These are phyloP conservation scores for Mola mola DNA, from an alignment of 2,113 vertebrate species.

Conservation along the genomic window DNA sequence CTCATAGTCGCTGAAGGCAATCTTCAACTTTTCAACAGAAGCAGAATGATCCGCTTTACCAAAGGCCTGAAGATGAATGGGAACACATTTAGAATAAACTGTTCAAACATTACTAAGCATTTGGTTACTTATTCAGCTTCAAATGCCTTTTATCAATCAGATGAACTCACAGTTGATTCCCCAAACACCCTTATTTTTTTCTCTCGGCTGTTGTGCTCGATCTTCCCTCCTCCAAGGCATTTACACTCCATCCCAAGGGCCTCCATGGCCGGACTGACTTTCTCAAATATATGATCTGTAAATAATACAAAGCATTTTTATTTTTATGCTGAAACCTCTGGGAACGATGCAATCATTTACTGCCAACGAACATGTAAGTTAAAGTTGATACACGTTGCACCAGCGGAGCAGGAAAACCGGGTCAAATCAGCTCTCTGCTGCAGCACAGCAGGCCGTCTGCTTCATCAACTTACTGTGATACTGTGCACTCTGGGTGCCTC, in stretches of 20 bases:
- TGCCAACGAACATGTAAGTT: too few relatives aligned
- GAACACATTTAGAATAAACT: background rate
- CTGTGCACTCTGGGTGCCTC: conserved; percentile 87
- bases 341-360: too few relatives aligned
- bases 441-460: too few relatives aligned
- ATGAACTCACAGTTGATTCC: conserved; percentile 86
- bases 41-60: conserved; percentile 91
- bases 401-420: background rate
- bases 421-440: background rate
- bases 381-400: background rate
- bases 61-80: conserved; percentile 81
- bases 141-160: background rate
- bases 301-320: conserved; percentile 2
- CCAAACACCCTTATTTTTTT: conserved; percentile 90
- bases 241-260: conserved; percentile 85
- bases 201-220: conserved; percentile 87
- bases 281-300: conserved; percentile 92
- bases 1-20: conserved; percentile 84
- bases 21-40: conserved; percentile 86
- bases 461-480: conserved; percentile 87
- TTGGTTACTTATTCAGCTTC: accelerated
- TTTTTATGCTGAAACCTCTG: background rate
- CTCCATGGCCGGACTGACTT: conserved; percentile 85
- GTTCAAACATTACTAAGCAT: background rate
- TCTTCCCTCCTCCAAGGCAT: conserved; percentile 91